phyloP scores from a whole-genome alignment of 2,888 invertebrate species.

The Homarus gammarus region DNA sequence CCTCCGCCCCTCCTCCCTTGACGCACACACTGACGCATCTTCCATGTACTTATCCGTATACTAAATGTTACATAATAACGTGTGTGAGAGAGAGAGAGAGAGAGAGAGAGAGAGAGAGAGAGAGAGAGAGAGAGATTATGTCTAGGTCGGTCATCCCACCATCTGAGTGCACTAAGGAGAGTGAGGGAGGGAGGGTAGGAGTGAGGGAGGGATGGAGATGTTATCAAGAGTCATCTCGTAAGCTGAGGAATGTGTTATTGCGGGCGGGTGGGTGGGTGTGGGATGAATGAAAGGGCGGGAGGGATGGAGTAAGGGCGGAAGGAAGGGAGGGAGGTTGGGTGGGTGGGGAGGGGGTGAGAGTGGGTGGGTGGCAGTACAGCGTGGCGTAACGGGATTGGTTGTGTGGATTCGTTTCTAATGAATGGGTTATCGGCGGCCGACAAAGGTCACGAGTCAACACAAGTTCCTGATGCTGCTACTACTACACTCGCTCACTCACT shows the following conservation, averaged over 20 bases:
- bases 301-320: neutral
- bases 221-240: neutral
- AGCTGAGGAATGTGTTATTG: neutral
- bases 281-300: neutral
- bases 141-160: no score
- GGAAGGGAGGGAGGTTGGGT: neutral
- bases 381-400: slow-evolving; percentile 3
- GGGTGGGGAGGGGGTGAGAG: neutral
- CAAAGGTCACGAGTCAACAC: slow-evolving; percentile 1
- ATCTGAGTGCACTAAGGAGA: no score
- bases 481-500: neutral
- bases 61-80: no score
- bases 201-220: neutral
- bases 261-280: neutral
- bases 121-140: no score
- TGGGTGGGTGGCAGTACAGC: neutral
- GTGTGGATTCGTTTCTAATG: neutral
- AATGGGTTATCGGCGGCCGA: neutral
- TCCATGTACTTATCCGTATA: no score
- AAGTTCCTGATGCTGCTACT: neutral
- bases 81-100: no score
- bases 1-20: no score
- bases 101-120: no score
- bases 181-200: neutral
- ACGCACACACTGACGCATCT: no score